Percentiles rank a stretch among this genome's conserved stretches.
Conservation (phyloP, 2,888 invertebrate species). For the Dasypolia templi region DNA sequence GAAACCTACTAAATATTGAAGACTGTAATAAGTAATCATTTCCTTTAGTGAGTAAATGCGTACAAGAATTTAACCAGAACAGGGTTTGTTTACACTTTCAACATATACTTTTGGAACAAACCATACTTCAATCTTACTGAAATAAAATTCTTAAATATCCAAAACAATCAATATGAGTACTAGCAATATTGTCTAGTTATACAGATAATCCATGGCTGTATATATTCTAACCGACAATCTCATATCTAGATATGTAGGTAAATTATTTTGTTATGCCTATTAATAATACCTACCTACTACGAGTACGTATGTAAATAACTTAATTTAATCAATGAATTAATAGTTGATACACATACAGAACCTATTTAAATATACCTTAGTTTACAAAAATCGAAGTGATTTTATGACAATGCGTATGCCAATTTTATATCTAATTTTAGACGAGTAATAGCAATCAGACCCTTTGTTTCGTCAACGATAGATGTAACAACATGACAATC, state of each 20-base stretch:
- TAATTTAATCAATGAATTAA: conserved; percentile 11
- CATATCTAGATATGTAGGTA: conserved; percentile 4
- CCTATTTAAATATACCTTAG: neutral
- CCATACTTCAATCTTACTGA: neutral
- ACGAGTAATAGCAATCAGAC: conserved; percentile 8
- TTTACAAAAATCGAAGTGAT: conserved; percentile 18
- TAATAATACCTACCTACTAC: neutral
- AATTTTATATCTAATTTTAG: conserved; percentile 31
- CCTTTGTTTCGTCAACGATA: conserved; percentile 12
- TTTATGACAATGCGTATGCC: conserved; percentile 39
- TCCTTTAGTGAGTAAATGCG: neutral
- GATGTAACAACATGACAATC: conserved; percentile 18
- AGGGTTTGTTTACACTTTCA: neutral
- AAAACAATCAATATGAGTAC: conserved; percentile 28
- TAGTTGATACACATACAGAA: neutral
- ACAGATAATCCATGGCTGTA: conserved; percentile 27
- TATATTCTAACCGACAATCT: conserved; percentile 45
- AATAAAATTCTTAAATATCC: neutral
- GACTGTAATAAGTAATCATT: no score
- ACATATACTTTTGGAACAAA: no score
- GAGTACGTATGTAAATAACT: conserved; percentile 21
- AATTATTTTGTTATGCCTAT: conserved; percentile 14
- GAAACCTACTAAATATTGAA: no score
- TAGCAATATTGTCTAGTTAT: conserved; percentile 15
- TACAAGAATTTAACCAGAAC: neutral